Evolutionary conservation across 2,113 vertebrate genomes (phyloP).

Genomic region (Brevimyrus niger): DNA sequence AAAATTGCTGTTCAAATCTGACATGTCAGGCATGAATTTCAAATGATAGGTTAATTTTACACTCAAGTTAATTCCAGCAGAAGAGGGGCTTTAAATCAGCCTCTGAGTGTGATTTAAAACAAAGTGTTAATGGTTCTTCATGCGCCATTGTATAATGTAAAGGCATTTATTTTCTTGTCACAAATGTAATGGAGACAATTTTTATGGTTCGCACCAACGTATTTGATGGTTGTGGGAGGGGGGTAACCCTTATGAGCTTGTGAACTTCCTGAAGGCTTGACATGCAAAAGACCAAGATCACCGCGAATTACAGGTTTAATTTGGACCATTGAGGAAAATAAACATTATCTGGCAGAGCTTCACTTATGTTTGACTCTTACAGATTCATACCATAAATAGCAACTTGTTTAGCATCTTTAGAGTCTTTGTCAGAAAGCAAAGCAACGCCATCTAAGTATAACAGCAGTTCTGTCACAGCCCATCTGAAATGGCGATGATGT

Average conservation of each 20-base stretch:
- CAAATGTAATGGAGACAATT: constrained; percentile 12
- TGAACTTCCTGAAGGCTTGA: not conserved
- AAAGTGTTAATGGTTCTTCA: not conserved
- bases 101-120: constrained; percentile 1
- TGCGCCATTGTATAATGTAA: not conserved
- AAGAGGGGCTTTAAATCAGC: not conserved
- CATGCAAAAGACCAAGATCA: not conserved
- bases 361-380: not conserved
- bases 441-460: not conserved
- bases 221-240: not conserved
- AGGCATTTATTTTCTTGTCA: constrained; percentile 17
- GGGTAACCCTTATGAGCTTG: not conserved
- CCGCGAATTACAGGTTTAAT: not conserved
- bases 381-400: not conserved
- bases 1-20: not conserved
- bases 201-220: not conserved
- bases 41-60: constrained; percentile 5
- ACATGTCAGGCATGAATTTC: constrained; percentile 4
- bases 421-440: not conserved
- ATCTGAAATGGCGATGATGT: not conserved
- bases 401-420: not conserved
- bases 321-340: not conserved
- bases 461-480: not conserved
- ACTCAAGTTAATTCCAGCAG: not conserved
- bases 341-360: not conserved